These are phyloP conservation scores for Todiramphus saurophagus DNA, from an alignment of 2,113 vertebrate genomes.

Conservation along the genomic window DNA sequence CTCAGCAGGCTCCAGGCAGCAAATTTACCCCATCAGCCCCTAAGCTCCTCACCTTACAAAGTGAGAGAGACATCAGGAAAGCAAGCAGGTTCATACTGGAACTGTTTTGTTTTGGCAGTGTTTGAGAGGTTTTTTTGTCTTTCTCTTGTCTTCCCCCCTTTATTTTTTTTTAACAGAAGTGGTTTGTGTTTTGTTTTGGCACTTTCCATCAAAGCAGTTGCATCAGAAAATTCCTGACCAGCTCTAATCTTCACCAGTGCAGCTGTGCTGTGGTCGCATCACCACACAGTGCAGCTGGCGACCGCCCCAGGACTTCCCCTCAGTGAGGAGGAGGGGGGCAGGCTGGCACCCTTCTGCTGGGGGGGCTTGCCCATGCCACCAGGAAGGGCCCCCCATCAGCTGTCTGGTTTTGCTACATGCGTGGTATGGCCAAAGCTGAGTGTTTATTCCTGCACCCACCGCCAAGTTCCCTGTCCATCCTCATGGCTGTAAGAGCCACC, in stretches of 20 bases:
- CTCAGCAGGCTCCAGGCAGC: not conserved
- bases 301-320: not conserved
- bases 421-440: fast-evolving
- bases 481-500: fast-evolving
- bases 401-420: fast-evolving
- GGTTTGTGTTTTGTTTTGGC: not conserved
- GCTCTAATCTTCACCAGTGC: slow-evolving; percentile 2
- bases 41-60: not conserved
- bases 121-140: not conserved
- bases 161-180: not conserved
- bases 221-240: slow-evolving; percentile 60
- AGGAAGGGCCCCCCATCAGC: not conserved
- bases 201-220: slow-evolving; percentile 50
- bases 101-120: slow-evolving; percentile 27
- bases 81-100: slow-evolving; percentile 38
- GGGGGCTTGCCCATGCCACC: fast-evolving
- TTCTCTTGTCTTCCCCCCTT: not conserved
- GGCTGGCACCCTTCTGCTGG: not conserved
- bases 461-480: not conserved
- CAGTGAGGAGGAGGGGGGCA: no score
- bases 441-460: not conserved
- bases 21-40: not conserved
- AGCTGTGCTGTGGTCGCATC: not conserved
- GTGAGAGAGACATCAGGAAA: not conserved
- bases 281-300: not conserved